Evolutionary conservation across 2,797 vertebrate genomes (phyloP).

Genomic region (Setipinna tenuifilis): DNA sequence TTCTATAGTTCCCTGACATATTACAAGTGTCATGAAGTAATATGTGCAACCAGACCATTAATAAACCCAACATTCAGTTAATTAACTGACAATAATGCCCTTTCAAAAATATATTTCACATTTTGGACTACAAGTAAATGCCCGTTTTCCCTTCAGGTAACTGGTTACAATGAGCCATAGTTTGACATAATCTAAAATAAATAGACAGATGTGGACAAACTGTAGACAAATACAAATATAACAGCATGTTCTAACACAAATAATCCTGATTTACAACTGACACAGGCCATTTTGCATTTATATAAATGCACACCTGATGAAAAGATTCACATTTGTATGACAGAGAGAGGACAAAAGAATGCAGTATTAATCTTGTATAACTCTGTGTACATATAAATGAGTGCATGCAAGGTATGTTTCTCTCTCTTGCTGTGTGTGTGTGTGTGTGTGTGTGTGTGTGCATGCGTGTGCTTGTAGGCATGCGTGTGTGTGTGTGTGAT

Average conservation of each 20-base stretch:
- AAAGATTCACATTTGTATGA: slow-evolving; percentile 12
- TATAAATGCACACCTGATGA: neutral
- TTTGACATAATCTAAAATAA: neutral
- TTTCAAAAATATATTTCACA: slow-evolving; percentile 19
- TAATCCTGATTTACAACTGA: neutral
- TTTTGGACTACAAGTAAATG: slow-evolving; percentile 13
- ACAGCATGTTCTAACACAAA: neutral
- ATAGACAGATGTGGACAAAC: slow-evolving; percentile 44
- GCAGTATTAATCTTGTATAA: neutral
- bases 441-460: neutral
- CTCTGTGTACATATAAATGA: too few species aligned
- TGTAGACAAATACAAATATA: slow-evolving; percentile 74
- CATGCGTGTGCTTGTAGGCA: neutral
- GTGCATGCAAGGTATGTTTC: too few species aligned
- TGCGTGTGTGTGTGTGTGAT: neutral
- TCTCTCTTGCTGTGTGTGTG: neutral
- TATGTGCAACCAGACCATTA: neutral
- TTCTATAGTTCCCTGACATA: neutral
- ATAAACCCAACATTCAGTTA: neutral
- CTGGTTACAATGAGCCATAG: slow-evolving; percentile 26
- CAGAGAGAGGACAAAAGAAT: neutral
- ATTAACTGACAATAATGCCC: slow-evolving; percentile 19
- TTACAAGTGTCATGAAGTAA: neutral
- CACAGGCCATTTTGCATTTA: neutral
- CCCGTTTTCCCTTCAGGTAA: slow-evolving; percentile 17